Conservation (phyloP, 1,140 invertebrate genomes). For the Nasonia vitripennis region DNA sequence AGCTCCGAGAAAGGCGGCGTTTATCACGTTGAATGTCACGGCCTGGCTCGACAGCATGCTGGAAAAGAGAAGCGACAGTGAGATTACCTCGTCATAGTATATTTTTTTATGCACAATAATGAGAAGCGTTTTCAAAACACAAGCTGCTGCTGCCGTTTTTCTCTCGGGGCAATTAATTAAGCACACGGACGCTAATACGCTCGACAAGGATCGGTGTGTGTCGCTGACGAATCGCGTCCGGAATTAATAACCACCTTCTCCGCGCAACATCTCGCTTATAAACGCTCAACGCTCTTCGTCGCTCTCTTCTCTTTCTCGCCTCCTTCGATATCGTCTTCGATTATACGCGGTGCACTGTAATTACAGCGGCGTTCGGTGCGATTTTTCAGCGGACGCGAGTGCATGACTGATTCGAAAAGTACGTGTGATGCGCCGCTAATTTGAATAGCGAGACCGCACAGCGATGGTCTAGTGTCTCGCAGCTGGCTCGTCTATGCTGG, state of each 20-base stretch:
- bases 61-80: conserved; percentile 41
- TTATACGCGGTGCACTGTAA: conserved; percentile 66
- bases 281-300: conserved; percentile 63
- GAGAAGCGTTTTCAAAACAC: background rate
- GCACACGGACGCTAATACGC: conserved; percentile 61
- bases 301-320: conserved; percentile 40
- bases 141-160: background rate
- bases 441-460: background rate
- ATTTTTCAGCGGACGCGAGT: conserved; percentile 49
- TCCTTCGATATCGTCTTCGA: conserved; percentile 63
- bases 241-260: conserved; percentile 68
- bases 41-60: conserved; percentile 71
- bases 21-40: conserved; percentile 63
- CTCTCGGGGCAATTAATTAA: conserved; percentile 67
- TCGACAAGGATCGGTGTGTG: conserved; percentile 61
- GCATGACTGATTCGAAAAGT: background rate
- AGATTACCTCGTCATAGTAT: no score
- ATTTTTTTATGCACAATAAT: no score
- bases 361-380: conserved; percentile 58
- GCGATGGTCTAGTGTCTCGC: background rate
- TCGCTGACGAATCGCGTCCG: conserved; percentile 48
- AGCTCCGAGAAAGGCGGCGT: conserved; percentile 68
- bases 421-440: background rate
- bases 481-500: background rate
- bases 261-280: conserved; percentile 60